Base-by-base conservation (phyloP, 1,140 invertebrate genomes). In the Nylanderia fulva region DNA sequence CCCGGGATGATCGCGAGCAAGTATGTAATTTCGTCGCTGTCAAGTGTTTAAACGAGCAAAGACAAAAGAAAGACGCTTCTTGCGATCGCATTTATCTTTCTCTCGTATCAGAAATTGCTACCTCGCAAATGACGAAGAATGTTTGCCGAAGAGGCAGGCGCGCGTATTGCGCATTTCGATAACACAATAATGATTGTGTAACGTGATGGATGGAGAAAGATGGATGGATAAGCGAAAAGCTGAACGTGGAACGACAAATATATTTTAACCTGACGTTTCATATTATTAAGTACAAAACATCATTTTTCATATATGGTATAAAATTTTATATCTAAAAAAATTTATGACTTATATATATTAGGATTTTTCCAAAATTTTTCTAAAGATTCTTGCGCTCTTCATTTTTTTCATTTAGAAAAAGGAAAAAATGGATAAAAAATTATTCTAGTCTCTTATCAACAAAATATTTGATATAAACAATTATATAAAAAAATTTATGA, bases 21-120 rank as follows among this genome's bases (percentile, higher is more conserved):
- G 36, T 82, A n/a, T n/a, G 52, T 72, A 72, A 82, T 72, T 60
- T 33, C 4, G 36, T 68, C 45, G 29, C 27, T 27, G 61, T 13
- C 29, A 42, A 39, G 61, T 66, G 61, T 66, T 66, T 33, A 24
- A 79, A 79, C 61, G 61, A 66, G 42, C 42, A 29, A 66, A 66
- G 64, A 66, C 39, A 66, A 66, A 52, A 15, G 7, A n/a, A n/a
- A 11, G 52, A 1, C 29, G 24, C 56, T 56, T 29, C 18, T 42
- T 87, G 42, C 66, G 72, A 33, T 77, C 80, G 21, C 64, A 76
- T 75, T 71, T 85, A 71, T 87, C 64, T 79, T 58, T 63, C 60
- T 36, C 52, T 21, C 18, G 24, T n/a, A 24, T 48, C 77, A 71
- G 83, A 74, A 64, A 76, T 42, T 56, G 27, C 36, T 11, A 18